Conservation (phyloP, 2,797 vertebrate species). For the Coreius guichenoti region DNA sequence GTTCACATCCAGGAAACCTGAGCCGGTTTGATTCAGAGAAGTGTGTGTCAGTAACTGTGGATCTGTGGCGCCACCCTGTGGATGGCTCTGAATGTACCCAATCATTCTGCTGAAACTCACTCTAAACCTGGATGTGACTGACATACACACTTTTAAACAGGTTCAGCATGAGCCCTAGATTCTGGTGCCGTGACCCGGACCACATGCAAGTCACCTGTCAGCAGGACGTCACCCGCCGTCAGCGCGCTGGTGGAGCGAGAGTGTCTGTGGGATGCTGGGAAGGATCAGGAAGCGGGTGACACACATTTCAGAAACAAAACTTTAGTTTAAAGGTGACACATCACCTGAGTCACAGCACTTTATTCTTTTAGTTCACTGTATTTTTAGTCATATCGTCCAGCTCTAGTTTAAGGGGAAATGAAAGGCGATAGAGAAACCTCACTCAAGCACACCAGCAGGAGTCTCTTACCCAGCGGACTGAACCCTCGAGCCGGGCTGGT, state of each 20-base stretch:
- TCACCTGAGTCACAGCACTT: neutral
- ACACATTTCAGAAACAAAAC: constrained; percentile 38
- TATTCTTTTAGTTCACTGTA: neutral
- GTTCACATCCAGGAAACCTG: constrained; percentile 16
- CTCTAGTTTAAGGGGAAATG: neutral
- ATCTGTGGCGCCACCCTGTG: constrained; percentile 1
- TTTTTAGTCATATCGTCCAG: neutral
- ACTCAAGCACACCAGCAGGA: neutral
- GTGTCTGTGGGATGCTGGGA: constrained; percentile 91
- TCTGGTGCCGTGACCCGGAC: constrained; percentile 16
- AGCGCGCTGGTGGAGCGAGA: constrained; percentile 95
- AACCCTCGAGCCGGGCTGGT: constrained; percentile 98
- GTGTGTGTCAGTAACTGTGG: neutral
- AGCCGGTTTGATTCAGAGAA: neutral
- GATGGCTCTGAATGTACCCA: neutral
- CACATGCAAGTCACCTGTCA: constrained; percentile 91
- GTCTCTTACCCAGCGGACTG: constrained; percentile 90
- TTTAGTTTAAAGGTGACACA: neutral
- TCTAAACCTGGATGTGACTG: constrained; percentile 30
- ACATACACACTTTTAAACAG: neutral
- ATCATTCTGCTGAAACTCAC: neutral
- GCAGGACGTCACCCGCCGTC: constrained; percentile 88
- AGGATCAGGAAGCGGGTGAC: constrained; percentile 70
- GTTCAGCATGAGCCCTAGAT: neutral
- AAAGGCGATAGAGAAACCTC: constrained; percentile 10